Evolutionary conservation across 2,888 invertebrate species (phyloP).

Genomic region (Allolobophora icterica): DNA sequence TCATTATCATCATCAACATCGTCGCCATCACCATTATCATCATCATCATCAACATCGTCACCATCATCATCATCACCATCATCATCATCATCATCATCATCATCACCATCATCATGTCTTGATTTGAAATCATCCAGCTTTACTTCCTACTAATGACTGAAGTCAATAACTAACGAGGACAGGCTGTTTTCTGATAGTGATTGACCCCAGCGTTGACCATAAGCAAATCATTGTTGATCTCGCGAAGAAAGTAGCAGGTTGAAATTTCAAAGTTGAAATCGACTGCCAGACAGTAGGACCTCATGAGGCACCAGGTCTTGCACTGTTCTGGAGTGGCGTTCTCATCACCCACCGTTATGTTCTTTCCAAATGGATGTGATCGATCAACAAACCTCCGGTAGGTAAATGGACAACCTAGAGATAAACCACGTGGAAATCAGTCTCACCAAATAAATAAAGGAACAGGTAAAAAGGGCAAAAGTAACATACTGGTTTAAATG

Average conservation of each 20-base stretch:
- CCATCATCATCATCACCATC: neutral
- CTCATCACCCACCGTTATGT: conserved; percentile 36
- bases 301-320: conserved; percentile 46
- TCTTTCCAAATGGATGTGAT: conserved; percentile 45
- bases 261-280: conserved; percentile 44
- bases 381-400: conserved; percentile 37
- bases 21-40: neutral
- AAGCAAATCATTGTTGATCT: conserved; percentile 38
- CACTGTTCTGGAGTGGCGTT: conserved; percentile 41
- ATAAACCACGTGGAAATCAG: neutral
- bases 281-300: conserved; percentile 44
- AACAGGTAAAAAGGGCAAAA: too few species aligned
- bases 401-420: conserved; percentile 45
- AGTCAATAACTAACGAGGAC: conserved; percentile 41
- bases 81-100: neutral
- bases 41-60: conserved; percentile 22
- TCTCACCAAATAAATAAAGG: neutral
- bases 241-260: conserved; percentile 44
- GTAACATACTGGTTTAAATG: too few species aligned
- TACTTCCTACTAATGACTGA: neutral
- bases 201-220: conserved; percentile 33
- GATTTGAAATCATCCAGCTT: neutral
- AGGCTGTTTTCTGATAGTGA: conserved; percentile 43
- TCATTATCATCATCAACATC: too few species aligned
- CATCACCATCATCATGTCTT: neutral